Base-by-base conservation (phyloP, 2,113 vertebrate genomes). In the Ivindomyrus marchei region DNA sequence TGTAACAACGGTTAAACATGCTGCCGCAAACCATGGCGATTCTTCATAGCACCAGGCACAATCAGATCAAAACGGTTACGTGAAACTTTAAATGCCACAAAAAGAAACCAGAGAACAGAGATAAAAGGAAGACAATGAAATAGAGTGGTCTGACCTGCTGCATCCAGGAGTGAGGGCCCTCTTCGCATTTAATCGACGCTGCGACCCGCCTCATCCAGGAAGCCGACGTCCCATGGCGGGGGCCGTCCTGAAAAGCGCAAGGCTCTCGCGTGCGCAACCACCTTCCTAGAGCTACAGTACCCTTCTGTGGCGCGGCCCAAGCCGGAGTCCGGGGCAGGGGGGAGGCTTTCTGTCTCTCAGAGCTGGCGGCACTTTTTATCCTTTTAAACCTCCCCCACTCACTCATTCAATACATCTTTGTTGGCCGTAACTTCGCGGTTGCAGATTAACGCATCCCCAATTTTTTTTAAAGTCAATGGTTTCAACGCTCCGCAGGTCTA, bases 121-220 rank as follows among this genome's bases (percentile, higher is more conserved):
- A 90, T 27, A 91, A 95, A 95, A 96, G 96, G 96, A 94, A 97
- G 97, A 96, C 95, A 96, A 96, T 96, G 96, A 96, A 97, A 96
- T 97, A 97, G 97, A 98, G 95, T 97, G 97, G 97, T 99, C 98
- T 99, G 98, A 99, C 98, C 98, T 99, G 98, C 97, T 96, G 97
- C 96, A 96, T 97, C 97, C 97, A 95, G 96, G 97, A 97, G 96
- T 97, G 97, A 96, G 97, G 96, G 96, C 97, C 94, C 97, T 96
- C 96, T 96, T 98, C 98, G 97, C 97, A 96, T 42, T 97, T 97
- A 95, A 93, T 96, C 92, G 96, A 94, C 95, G 94, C 92, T 94
- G 95, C 94, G 96, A 97, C 97, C 95, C 93, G 94, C 91, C 93
- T 92, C 91, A 94, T 95, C 95, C 95, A 45, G 90, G 95, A 93